Percentiles rank a stretch among this genome's conserved stretches.
These are phyloP conservation scores for Rhynchophorus ferrugineus DNA, from an alignment of 1,140 invertebrate genomes.

Conservation along the genomic window DNA sequence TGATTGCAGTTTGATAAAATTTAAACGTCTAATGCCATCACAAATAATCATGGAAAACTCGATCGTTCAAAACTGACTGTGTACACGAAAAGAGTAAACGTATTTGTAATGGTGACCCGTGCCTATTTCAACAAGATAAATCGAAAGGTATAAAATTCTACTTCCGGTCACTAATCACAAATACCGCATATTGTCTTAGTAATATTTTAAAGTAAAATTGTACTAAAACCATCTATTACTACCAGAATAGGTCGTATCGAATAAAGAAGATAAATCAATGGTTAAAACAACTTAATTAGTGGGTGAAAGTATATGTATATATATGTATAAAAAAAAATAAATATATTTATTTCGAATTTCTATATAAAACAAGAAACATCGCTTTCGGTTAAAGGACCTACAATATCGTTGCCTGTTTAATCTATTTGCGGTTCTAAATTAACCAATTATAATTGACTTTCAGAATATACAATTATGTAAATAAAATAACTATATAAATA, in stretches of 20 bases:
- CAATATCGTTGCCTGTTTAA: no score
- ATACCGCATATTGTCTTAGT: constrained; percentile 31
- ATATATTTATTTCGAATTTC: no score
- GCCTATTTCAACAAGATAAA: constrained; percentile 9
- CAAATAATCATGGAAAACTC: constrained; percentile 15
- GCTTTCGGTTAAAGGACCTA: no score
- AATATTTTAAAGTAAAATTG: constrained; percentile 26
- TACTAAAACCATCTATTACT: constrained; percentile 27
- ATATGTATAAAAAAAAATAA: no score
- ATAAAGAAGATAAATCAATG: constrained; percentile 24
- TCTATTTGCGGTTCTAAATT: background rate
- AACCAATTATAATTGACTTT: constrained; percentile 13
- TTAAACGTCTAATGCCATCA: constrained; percentile 17
- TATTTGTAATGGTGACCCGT: constrained; percentile 26
- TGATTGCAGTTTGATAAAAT: constrained; percentile 17
- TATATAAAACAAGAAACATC: no score
- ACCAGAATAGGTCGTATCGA: constrained; percentile 22
- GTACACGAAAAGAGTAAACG: background rate
- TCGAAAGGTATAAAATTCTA: constrained; percentile 27
- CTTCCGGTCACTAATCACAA: constrained; percentile 28
- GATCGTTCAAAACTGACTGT: constrained; percentile 6
- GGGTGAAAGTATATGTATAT: background rate
- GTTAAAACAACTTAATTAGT: constrained; percentile 10
- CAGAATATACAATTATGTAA: constrained; percentile 10
- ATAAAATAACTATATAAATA: constrained; percentile 8